Evolutionary conservation across 2,113 vertebrate genomes (phyloP).

Genomic region (Perca flavescens): DNA sequence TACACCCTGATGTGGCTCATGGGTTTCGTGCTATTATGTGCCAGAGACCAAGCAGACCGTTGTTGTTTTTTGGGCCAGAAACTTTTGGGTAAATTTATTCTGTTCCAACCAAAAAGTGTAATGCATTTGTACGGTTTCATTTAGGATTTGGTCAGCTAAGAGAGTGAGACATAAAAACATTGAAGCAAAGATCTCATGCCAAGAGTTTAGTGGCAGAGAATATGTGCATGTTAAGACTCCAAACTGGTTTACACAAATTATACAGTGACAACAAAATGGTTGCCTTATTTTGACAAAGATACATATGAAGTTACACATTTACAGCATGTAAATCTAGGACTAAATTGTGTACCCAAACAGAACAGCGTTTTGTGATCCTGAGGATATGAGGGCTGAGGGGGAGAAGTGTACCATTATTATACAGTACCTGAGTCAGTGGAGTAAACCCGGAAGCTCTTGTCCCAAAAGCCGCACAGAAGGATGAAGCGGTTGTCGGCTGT

Average conservation of each 20-base stretch:
- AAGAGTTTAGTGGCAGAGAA: slow-evolving; percentile 14
- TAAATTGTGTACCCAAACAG: background rate
- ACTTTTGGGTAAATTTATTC: background rate
- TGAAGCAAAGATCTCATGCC: background rate
- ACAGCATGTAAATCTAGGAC: background rate
- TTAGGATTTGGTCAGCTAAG: background rate
- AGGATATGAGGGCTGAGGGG: background rate
- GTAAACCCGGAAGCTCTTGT: slow-evolving; percentile 98
- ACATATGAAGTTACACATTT: background rate
- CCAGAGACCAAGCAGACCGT: background rate
- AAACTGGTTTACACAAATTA: slow-evolving; percentile 14
- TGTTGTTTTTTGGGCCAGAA: background rate
- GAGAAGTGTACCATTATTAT: background rate
- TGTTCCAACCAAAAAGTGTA: background rate
- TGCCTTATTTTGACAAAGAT: background rate
- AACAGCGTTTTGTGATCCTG: background rate
- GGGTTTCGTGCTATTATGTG: background rate
- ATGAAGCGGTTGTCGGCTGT: slow-evolving; percentile 96
- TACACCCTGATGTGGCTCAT: background rate
- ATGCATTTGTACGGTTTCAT: background rate
- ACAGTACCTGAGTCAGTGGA: slow-evolving; percentile 93
- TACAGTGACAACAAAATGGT: background rate
- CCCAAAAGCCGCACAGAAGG: slow-evolving; percentile 98
- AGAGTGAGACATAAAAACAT: slow-evolving; percentile 1
- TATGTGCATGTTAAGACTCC: slow-evolving; percentile 2